phyloP scores from a whole-genome alignment of 1,140 invertebrate species.

The Harlomillsia oculata region DNA sequence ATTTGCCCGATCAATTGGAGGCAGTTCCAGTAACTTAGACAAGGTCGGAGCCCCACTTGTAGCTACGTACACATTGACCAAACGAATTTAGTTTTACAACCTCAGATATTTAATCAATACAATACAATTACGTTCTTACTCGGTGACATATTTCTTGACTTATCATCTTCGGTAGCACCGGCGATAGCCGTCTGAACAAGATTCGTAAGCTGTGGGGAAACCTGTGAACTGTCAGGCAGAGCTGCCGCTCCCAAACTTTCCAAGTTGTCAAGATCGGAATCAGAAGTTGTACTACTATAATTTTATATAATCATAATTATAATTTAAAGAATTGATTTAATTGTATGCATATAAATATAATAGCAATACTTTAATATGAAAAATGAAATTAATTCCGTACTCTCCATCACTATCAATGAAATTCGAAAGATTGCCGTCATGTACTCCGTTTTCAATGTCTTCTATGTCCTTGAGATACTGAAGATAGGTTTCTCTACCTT shows the following conservation, averaged over 20 bases:
- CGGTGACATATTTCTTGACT: neutral
- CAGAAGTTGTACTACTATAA: neutral
- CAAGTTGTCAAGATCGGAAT: no score
- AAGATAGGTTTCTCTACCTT: neutral
- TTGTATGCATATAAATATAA: no score
- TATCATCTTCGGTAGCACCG: constrained; percentile 22
- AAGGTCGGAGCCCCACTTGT: constrained; percentile 41
- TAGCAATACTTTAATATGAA: no score
- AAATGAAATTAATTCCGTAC: neutral
- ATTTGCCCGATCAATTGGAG: constrained; percentile 28
- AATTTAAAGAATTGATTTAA: no score
- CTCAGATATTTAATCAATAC: no score
- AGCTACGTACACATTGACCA: no score
- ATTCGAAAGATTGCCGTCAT: neutral
- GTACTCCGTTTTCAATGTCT: neutral
- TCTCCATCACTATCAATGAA: neutral
- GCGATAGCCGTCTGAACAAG: constrained; percentile 34
- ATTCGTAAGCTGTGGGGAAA: constrained; percentile 36
- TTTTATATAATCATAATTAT: neutral
- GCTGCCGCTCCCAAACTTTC: constrained; percentile 6
- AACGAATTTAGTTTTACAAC: constrained; percentile 4
- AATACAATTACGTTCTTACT: no score
- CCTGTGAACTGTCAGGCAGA: constrained; percentile 7
- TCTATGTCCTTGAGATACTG: neutral
- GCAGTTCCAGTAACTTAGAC: constrained; percentile 42